These are phyloP conservation scores for Conus canariensis DNA, from an alignment of 2,888 invertebrate genomes.

Conservation along the genomic window DNA sequence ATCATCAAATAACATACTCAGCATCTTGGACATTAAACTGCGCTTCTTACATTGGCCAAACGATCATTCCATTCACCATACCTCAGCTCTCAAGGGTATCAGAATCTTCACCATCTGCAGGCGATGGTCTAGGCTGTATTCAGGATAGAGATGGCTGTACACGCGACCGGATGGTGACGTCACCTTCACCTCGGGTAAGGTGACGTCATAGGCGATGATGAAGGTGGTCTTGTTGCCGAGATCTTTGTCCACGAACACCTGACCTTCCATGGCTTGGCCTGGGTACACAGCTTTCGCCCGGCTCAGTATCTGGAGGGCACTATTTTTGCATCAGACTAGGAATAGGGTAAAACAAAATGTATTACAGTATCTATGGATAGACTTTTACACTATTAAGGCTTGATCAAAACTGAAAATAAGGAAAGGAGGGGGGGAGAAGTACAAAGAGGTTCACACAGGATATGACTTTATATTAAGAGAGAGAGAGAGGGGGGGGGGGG, in stretches of 20 bases:
- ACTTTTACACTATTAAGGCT: too few species aligned
- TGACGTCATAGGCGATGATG: conserved; percentile 52
- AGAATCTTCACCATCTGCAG: conserved; percentile 49
- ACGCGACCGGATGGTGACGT: conserved; percentile 53
- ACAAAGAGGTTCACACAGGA: background rate
- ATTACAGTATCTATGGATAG: too few species aligned
- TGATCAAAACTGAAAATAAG: too few species aligned
- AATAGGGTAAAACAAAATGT: too few species aligned
- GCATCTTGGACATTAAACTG: too few species aligned
- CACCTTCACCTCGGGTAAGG: conserved; percentile 49
- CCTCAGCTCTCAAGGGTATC: conserved; percentile 51
- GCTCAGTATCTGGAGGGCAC: conserved; percentile 32
- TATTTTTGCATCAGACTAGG: background rate
- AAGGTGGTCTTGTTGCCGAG: conserved; percentile 50
- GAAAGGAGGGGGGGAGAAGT: too few species aligned
- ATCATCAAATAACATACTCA: too few species aligned
- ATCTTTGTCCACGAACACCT: conserved; percentile 51
- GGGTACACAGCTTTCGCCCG: background rate
- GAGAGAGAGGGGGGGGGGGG: background rate
- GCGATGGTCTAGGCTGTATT: conserved; percentile 48
- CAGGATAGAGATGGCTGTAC: conserved; percentile 50
- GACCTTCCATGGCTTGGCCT: conserved; percentile 23
- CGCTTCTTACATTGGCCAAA: too few species aligned
- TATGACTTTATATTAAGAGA: background rate
- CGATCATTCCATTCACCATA: background rate